Evolutionary conservation across 2,113 vertebrate species (phyloP), one percentile per base, ranked within the genome.

Genomic region (Rhagologus leucostigma): DNA sequence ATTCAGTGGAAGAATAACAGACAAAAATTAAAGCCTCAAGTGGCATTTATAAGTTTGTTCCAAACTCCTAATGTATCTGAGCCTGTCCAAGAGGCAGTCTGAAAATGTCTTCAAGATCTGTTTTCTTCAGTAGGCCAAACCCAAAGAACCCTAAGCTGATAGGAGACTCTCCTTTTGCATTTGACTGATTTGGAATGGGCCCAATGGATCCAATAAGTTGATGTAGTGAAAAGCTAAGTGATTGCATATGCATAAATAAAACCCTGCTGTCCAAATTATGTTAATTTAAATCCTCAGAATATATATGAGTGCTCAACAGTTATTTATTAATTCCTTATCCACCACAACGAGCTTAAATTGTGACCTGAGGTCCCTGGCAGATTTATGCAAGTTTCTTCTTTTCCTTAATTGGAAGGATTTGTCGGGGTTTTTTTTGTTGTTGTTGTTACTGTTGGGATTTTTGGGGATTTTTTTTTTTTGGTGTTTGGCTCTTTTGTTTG

Each of bases 321-420:
- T 80, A 65, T 77, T 96, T 75, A 60, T 77, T 96, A 56, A 71
- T 96, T 46, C 82, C 49, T 88, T 95, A 68, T 84, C 55, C 14
- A 3, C 42, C 32, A 53, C 69, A 84, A 95, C 52, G 37, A 89
- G 19, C 39, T 69, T 44, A 87, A 89, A 60, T 67, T 93, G 44
- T 70, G 27, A 73, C 16, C 27, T 71, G n/a, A 53, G 24, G 29
- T 59, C 17, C 26, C 49, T 85, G n/a, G n/a, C 67, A 55, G 82
- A 95, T 32, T 53, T 56, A 87, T 52, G 20, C 39, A 47, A 50
- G 29, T 79, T 82, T 79, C 71, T 85, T 79, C 67, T 79, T 80
- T 59, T 60, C 46, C 32, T 77, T 68, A 59, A 39, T 6, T 52
- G 53, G 53, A 68, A 86, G 49, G 77, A 32, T 15, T 32, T 52